A percentile compares a stretch with the other conserved stretches of the same genome.
phyloP scores from a whole-genome alignment of 2,888 invertebrate species.

The Linyphia triangularis region DNA sequence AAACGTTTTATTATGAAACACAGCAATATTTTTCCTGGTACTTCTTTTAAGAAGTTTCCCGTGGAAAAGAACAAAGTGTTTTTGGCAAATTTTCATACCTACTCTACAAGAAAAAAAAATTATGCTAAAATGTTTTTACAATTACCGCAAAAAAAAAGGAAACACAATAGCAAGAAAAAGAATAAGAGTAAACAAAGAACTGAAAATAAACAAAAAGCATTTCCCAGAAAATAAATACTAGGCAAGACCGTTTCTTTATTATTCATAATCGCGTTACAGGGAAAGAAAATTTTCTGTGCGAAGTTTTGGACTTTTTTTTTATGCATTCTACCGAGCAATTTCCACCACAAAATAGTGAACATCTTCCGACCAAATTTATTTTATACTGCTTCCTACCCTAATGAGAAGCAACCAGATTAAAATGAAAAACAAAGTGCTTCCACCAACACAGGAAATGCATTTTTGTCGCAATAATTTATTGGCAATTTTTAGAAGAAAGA shows the following conservation, averaged over 20 bases:
- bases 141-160: slow-evolving; percentile 13
- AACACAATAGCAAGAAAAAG: slow-evolving; percentile 7
- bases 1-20: slow-evolving; percentile 36
- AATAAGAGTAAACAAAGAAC: slow-evolving; percentile 22
- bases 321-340: neutral
- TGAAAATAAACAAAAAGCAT: neutral
- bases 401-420: slow-evolving; percentile 54
- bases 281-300: slow-evolving; percentile 22
- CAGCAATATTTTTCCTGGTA: neutral
- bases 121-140: slow-evolving; percentile 15
- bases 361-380: slow-evolving; percentile 4
- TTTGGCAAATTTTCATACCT: slow-evolving; percentile 1
- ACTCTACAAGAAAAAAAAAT: neutral
- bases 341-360: slow-evolving; percentile 4
- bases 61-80: neutral
- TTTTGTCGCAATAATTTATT: slow-evolving; percentile 44
- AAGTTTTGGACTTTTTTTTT: neutral
- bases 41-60: neutral
- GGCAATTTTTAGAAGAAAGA: slow-evolving; percentile 17
- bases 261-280: slow-evolving; percentile 37
- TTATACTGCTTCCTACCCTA: slow-evolving; percentile 18
- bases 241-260: slow-evolving; percentile 15
- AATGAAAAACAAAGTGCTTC: slow-evolving; percentile 38
- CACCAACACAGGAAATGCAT: slow-evolving; percentile 8
- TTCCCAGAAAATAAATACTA: slow-evolving; percentile 16